Evolutionary conservation across 2,113 vertebrate species (phyloP), one percentile per base, ranked within the genome.

Genomic region (Syrmaticus mikado): DNA sequence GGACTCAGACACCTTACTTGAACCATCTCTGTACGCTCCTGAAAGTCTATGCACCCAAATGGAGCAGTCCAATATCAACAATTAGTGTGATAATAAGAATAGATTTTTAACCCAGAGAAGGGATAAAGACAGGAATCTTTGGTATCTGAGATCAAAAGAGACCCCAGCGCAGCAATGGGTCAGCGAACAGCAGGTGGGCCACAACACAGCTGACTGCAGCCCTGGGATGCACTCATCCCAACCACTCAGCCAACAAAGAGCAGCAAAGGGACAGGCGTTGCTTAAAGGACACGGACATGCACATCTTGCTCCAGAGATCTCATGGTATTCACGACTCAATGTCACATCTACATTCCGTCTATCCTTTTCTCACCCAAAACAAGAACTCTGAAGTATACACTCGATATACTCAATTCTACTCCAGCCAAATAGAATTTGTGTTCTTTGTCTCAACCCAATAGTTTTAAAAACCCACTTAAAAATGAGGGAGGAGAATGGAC

Each of bases 151-250:
- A 92, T 94, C 86, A 94, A 90, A 96, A 36, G 84, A 89, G 77
- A 68, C 16, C 40, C 3, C 1, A 81, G 10, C 3, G 68, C 72
- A 91, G 45, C 81, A 58, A 50, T 9, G 53, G 89, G 76, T 81
- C 89, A 94, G 77, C 28, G 64, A 87, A 11, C 93, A 95, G 94
- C 94, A 92, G 89, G 95, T 89, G 94, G 85, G 89, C 60, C 32
- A n/a, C 73, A 58, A 81, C 76, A 78, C 82, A 93, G 87, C 89
- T 94, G 81, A 87, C 52, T 28, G 60, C 79, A 90, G 78, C 58
- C 65, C 55, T 6, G 18, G 76, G 61, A 91, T 58, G 32, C 2
- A 0, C 53, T 85, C 84, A 82, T 79, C 89, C 82, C 86, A 75
- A 85, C 87, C 82, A 68, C 0, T 0, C 28, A 46, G 71, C 78